A percentile compares a stretch with the other conserved stretches of the same genome.
These are phyloP conservation scores for Falco berigora DNA, from an alignment of 2,797 vertebrate genomes.

Conservation along the genomic window DNA sequence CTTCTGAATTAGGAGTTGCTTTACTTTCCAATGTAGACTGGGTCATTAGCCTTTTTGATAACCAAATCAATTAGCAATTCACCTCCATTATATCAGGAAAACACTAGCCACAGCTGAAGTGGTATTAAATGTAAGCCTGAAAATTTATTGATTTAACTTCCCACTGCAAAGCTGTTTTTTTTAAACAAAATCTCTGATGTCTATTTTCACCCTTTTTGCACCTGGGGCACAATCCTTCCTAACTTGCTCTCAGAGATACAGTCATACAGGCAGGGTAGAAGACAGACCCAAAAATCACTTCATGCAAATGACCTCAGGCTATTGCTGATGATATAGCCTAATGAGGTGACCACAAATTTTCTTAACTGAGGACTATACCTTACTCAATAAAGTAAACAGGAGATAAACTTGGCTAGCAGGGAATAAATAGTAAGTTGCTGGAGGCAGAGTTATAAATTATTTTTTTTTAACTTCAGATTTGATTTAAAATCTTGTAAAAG, in stretches of 20 bases:
- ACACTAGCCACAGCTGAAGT: neutral
- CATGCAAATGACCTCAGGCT: neutral
- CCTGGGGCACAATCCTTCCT: neutral
- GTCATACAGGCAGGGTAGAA: neutral
- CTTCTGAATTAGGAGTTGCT: neutral
- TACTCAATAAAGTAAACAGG: slow-evolving; percentile 39
- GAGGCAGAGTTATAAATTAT: slow-evolving; percentile 34
- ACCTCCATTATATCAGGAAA: neutral
- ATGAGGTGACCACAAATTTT: slow-evolving; percentile 13
- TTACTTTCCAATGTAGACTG: neutral
- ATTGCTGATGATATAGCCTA: slow-evolving; percentile 7
- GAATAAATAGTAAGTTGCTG: slow-evolving; percentile 39
- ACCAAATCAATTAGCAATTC: neutral
- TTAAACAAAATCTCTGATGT: neutral
- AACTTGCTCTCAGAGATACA: neutral
- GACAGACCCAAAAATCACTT: neutral
- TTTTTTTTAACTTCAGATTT: slow-evolving; percentile 12
- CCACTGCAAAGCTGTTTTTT: neutral
- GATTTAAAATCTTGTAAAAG: slow-evolving; percentile 48
- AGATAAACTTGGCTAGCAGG: slow-evolving; percentile 31
- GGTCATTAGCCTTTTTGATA: neutral
- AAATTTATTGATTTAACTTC: neutral
- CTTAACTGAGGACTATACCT: neutral
- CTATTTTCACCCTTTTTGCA: neutral
- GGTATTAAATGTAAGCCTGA: neutral